Percentiles rank a stretch among this genome's conserved stretches.
These are phyloP conservation scores for Drosophila carrolli DNA, from an alignment of 1,140 invertebrate species.

Conservation along the genomic window DNA sequence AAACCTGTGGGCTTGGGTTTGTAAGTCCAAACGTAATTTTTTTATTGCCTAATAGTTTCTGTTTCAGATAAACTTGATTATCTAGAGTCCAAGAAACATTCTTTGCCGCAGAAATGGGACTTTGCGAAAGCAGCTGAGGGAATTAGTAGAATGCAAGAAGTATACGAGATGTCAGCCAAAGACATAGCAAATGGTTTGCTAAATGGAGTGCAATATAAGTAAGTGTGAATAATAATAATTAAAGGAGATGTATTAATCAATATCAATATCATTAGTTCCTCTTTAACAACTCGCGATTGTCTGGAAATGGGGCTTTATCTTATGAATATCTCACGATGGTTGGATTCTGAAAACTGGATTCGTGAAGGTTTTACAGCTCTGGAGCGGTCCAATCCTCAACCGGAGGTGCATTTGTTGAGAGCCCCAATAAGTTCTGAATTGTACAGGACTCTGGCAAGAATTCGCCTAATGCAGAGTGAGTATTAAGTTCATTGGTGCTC, in stretches of 20 bases:
- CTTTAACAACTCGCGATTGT: not conserved
- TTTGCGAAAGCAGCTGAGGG: slow-evolving; percentile 4
- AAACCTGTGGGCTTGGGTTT: slow-evolving; percentile 18
- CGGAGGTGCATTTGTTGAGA: not conserved
- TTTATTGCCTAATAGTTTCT: not conserved
- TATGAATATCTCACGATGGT: slow-evolving; percentile 2
- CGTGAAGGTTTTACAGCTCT: not conserved
- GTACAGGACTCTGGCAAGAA: not conserved
- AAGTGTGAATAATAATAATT: not conserved
- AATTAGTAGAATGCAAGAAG: not conserved
- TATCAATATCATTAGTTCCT: not conserved
- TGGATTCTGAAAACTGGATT: slow-evolving; percentile 7
- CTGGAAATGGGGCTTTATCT: too few relatives aligned
- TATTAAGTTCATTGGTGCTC: not conserved
- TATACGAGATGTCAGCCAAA: not conserved
- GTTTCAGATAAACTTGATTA: not conserved
- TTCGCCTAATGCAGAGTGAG: not conserved
- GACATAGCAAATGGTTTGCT: slow-evolving; percentile 17
- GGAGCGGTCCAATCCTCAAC: not conserved
- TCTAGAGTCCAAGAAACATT: not conserved
- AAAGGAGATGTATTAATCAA: too few relatives aligned
- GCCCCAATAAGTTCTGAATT: not conserved
- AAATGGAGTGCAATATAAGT: slow-evolving; percentile 27
- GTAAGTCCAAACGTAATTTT: not conserved
- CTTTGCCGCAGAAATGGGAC: not conserved